Conservation (phyloP, 2,113 vertebrate species). For the Archocentrus centrarchus region DNA sequence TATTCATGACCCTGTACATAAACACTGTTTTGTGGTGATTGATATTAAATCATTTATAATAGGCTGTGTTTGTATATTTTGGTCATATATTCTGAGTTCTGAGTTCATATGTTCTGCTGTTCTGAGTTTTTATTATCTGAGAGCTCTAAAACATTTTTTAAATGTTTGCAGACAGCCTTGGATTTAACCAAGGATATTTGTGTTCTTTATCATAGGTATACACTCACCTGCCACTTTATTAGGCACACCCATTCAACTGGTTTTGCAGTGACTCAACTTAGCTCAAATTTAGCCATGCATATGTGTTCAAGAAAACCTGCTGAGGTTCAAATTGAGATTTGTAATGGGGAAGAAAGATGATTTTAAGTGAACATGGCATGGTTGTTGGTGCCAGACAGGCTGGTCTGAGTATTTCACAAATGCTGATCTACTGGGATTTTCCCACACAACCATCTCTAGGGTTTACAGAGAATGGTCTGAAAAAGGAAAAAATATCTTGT, state of each 20-base stretch:
- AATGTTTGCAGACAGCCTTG: not conserved
- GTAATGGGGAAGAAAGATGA: not conserved
- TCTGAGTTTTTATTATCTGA: too few species aligned
- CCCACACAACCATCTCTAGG: not conserved
- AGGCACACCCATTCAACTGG: not conserved
- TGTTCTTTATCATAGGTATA: not conserved
- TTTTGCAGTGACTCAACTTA: not conserved
- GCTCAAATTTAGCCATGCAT: not conserved
- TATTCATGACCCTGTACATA: slow-evolving; percentile 26
- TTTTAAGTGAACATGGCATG: not conserved
- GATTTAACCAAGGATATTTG: not conserved
- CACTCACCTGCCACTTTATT: not conserved
- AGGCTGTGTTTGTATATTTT: slow-evolving; percentile 5
- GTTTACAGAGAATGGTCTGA: not conserved
- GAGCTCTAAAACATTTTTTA: not conserved
- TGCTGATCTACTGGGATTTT: not conserved
- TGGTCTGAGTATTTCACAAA: not conserved
- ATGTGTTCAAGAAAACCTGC: not conserved
- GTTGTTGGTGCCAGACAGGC: too few species aligned
- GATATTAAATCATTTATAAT: slow-evolving; percentile 47
- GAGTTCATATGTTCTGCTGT: too few species aligned
- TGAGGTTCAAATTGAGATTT: not conserved
- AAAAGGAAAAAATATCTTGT: not conserved
- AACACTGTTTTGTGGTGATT: slow-evolving; percentile 37
- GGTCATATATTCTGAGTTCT: too few species aligned